Evolutionary conservation across 2,797 vertebrate genomes (phyloP), one percentile per base, ranked within the genome.

Genomic region (Phoeniculus purpureus): DNA sequence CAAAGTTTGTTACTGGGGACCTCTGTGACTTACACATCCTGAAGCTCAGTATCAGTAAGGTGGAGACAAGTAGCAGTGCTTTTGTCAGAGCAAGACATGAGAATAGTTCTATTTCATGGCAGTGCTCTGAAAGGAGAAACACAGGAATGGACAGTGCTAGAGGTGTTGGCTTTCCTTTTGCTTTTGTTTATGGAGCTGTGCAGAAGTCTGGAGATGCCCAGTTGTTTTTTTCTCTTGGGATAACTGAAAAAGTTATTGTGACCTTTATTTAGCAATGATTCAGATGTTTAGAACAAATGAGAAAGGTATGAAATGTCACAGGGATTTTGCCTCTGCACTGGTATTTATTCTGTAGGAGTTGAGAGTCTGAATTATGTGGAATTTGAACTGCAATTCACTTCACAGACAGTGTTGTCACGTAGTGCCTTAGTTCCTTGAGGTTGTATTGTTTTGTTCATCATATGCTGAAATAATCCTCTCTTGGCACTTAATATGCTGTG

Each of bases 401-500:
- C 20, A 5, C 60, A 77, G 83, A 52, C 70, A 78, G 67, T 21
- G 81, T 55, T 92, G 56, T 65, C 26, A 34, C 67, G 21, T 7
- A 55, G 45, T 74, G 86, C 52, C 55, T 82, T 47, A 8, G 2
- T 71, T 94, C 87, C 85, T 91, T 12, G 23, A 9, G 15, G 43
- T 86, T 71, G 32, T 73, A 45, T 55, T 87, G 73, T 93, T 92
- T 92, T 81, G 76, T 90, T 95, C 85, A 40, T 95, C 55, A 25
- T 74, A 37, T 40, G 77, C 83, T 88, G 75, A 86, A 90, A 77
- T 77, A 93, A 90, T 81, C 91, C 71, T 95, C 85, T 93, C 47
- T 55, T 82, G 87, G 64, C 64, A 59, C 83, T 91, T 86, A 88
- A 54, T 90, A 91, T 93, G 80, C 81, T 91, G 77, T 94, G 94